These are phyloP conservation scores for Perodicticus potto DNA, from an alignment of 2,797 vertebrate genomes.

Conservation along the genomic window DNA sequence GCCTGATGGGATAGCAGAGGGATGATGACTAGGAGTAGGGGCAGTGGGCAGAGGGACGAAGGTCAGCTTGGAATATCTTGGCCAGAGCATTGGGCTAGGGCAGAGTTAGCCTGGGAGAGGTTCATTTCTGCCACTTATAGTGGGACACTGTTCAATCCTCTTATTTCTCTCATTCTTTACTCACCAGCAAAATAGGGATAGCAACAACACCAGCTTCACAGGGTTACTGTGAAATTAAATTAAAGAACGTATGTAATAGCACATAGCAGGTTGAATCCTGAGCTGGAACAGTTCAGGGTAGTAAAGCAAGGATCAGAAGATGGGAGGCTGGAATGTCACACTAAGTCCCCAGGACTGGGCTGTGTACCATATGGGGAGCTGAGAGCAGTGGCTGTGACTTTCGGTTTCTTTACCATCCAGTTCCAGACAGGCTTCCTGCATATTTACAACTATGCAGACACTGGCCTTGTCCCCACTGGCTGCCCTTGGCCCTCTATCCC, in stretches of 20 bases:
- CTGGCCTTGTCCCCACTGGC: slow-evolving; percentile 71
- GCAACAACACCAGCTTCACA: background rate
- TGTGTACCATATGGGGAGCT: background rate
- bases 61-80: background rate
- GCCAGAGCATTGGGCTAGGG: background rate
- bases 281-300: background rate
- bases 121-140: background rate
- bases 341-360: background rate
- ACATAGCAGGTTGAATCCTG: background rate
- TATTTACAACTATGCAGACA: slow-evolving; percentile 20
- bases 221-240: background rate
- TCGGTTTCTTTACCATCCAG: background rate
- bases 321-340: background rate
- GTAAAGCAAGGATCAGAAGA: slow-evolving; percentile 30
- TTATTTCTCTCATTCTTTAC: slow-evolving; percentile 50
- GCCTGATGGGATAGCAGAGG: background rate
- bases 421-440: background rate
- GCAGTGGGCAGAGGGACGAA: fast-evolving
- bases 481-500: slow-evolving; percentile 67
- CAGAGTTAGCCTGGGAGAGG: background rate
- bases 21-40: background rate
- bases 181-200: slow-evolving; percentile 20
- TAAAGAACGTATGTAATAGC: background rate
- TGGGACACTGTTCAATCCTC: background rate
- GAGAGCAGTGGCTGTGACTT: background rate